Base-by-base conservation (phyloP, 2,888 invertebrate species). In the Abrostola tripartita region DNA sequence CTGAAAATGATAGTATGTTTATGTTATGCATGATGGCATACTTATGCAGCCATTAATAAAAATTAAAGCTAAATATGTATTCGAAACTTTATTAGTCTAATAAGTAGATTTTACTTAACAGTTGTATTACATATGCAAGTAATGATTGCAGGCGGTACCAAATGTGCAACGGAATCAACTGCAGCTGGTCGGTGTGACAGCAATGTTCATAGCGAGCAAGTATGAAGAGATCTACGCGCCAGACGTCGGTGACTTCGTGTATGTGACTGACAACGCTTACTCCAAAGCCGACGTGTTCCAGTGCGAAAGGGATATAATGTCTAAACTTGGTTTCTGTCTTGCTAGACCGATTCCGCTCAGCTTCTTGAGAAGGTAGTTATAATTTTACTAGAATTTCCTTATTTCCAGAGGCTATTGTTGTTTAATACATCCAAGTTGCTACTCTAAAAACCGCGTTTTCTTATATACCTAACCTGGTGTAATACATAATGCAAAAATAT, bases 201-300 rank as follows among this genome's bases (percentile, higher is more conserved):
- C 98, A 0, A 96, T 99, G 95, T 97, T 98, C 82, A 96, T 99
- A 59, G 99, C 99, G 0, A 96, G 97, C 84, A 99, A 99, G 90
- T 99, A 98, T 84, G 99, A 99, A 92, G 99, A 99, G 94, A 97
- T 98, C 83, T 98, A 97, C 83, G 96, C 97, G 0, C 98, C 99
- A 0, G 97, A 98, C 51, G 95, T 98, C 35, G 94, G 92, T 6
- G 99, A 99, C 91, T 99, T 99, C 92, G 97, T 98, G 11, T 98
- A 97, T 87, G 97, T 99, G 60, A 98, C 98, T 9, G 99, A 98
- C 90, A 96, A 97, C 85, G 96, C 98, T 0, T 99, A 98, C 88
- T 96, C 96, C 5, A 97, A 96, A 81, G 85, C 93, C 2, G 97
- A 99, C 80, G 96, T 99, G 44, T 93, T 97, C 52, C 95, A 95